Evolutionary conservation across 2,797 vertebrate species (phyloP), one percentile per base, ranked within the genome.

Genomic region (Percopsis omiscomaycus): DNA sequence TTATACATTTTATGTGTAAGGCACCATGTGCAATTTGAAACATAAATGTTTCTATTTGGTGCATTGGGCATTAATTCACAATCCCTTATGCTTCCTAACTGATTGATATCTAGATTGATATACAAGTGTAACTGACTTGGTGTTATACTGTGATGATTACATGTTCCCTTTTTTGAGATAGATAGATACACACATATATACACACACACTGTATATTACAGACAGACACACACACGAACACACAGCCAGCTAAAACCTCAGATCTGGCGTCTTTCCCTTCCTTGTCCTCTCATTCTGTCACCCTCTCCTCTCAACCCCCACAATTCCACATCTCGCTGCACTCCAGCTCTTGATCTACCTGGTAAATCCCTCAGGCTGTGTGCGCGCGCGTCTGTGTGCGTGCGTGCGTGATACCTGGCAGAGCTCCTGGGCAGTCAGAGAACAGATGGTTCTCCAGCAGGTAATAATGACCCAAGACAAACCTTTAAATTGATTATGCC

Each of bases 371-470:
- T 86, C 87, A 87, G 83, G 78, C 83, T 69, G 57, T 57, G 37
- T 45, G 55, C 44, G 55, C 15, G 55, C 37, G 32, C 37, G 30
- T 42, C 14, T 37, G 55, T 42, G 44, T 59, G 15, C 47, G 44
- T 59, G 57, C 16, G 37, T 59, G 57, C 3, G 28, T 32, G 12
- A 5, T 72, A 32, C 80, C 77, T 88, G 88, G 87, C 85, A 85
- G 82, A 82, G 79, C 11, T 13, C 77, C 84, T 84, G 79, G 79
- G 77, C 83, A 88, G 78, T 68, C 73, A 59, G 82, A 67, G 90
- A 94, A 85, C 94, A 96, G 94, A 95, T 95, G 94, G 93, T 86
- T 71, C 73, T 94, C 85, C 90, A 94, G 93, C 92, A 94, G 94
- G 93, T 94, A 93, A 94, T 94, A 93, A 94, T 94, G 90, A 89